A percentile compares a stretch with the other conserved stretches of the same genome.
Evolutionary conservation across 1,140 invertebrate species (phyloP).

Genomic region (Drosophila sucinea): DNA sequence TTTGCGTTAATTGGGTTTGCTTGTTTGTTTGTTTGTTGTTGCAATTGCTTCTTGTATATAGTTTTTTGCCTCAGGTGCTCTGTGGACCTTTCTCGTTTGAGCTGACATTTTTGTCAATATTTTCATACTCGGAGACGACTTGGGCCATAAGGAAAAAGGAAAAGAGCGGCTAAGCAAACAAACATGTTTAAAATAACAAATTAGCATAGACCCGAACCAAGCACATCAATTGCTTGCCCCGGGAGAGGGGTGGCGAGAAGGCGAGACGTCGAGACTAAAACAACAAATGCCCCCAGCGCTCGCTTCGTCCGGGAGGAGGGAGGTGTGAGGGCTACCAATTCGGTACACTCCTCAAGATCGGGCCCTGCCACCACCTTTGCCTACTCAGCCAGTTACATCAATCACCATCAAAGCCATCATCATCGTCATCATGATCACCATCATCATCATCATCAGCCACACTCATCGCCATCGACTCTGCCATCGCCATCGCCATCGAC

Average conservation of each 20-base stretch:
- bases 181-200: slow-evolving; percentile 82
- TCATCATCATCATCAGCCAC: slow-evolving; percentile 37
- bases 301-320: not conserved
- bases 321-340: slow-evolving; percentile 46
- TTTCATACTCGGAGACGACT: slow-evolving; percentile 53
- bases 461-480: slow-evolving; percentile 46
- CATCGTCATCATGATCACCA: slow-evolving; percentile 46
- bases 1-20: slow-evolving; percentile 74
- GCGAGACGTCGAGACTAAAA: slow-evolving; percentile 40
- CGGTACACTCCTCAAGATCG: slow-evolving; percentile 55
- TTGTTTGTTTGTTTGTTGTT: slow-evolving; percentile 66
- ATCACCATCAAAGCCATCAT: slow-evolving; percentile 57
- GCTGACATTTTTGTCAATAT: slow-evolving; percentile 68
- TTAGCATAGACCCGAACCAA: slow-evolving; percentile 68
- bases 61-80: slow-evolving; percentile 65
- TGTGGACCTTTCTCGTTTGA: slow-evolving; percentile 38
- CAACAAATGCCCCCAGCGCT: slow-evolving; percentile 47
- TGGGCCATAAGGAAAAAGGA: slow-evolving; percentile 14
- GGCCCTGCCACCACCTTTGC: not conserved
- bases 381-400: slow-evolving; percentile 61
- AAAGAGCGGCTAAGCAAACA: slow-evolving; percentile 56
- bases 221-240: slow-evolving; percentile 21
- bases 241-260: slow-evolving; percentile 12
- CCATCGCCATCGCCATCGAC: slow-evolving; percentile 38
- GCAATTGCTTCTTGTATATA: slow-evolving; percentile 22